Evolutionary conservation across 1,140 invertebrate genomes (phyloP).

Genomic region (Cecropterus lyciades): DNA sequence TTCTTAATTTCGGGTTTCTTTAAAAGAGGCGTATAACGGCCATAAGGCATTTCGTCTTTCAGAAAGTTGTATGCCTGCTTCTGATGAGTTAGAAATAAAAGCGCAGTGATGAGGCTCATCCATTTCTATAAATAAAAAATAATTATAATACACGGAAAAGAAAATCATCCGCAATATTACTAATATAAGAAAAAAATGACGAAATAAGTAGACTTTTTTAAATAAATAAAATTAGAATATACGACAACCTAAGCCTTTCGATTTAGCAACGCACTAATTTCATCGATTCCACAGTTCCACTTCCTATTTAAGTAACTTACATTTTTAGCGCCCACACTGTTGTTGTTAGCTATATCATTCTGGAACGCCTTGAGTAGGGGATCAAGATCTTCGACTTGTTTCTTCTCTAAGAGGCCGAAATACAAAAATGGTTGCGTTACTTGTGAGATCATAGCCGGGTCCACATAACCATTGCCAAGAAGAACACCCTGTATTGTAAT

Average conservation of each 20-base stretch:
- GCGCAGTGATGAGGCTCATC: constrained; percentile 71
- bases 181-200: too few species aligned
- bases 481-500: constrained; percentile 86
- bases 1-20: constrained; percentile 82
- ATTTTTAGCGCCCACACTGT: constrained; percentile 58
- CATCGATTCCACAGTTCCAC: too few species aligned
- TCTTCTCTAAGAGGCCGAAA: constrained; percentile 89
- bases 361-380: constrained; percentile 55
- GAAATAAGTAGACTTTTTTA: too few species aligned
- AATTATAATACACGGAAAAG: too few species aligned
- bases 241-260: too few species aligned
- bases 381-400: constrained; percentile 72
- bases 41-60: constrained; percentile 62
- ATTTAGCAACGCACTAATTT: too few species aligned
- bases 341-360: constrained; percentile 54
- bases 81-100: constrained; percentile 85
- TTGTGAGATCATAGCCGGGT: constrained; percentile 90
- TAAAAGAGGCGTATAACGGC: constrained; percentile 80
- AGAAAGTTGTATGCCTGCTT: constrained; percentile 88
- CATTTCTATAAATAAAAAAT: constrained; percentile 78
- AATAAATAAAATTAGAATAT: too few species aligned
- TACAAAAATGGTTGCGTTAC: constrained; percentile 90
- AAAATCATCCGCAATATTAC: too few species aligned
- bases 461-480: constrained; percentile 92
- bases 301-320: constrained; percentile 43